Base-by-base conservation (phyloP, 2,888 invertebrate species). In the Ormyrus rosae region DNA sequence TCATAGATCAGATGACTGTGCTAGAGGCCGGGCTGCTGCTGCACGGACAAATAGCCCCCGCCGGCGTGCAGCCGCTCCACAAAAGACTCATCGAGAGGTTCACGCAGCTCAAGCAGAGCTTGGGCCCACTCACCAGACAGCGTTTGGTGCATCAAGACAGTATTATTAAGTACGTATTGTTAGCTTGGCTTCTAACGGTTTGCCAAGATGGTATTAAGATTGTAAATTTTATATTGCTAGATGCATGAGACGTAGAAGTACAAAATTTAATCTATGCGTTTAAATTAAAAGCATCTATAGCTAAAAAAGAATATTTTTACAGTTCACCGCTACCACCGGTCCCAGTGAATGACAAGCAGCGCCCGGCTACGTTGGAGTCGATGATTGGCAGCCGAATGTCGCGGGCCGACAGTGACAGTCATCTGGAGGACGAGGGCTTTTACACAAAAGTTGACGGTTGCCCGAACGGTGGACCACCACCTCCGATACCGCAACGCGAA, bases 61-160 rank as follows among this genome's bases (percentile, higher is more conserved):
- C 95, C 0, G 96, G 95, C n/a, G 96, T 98, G 0, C 96, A 96
- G 84, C 98, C 98, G 0, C 91, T 99, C 84, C 98, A 99, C 88
- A 95, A 96, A 86, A 94, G 98, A 82, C 92, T 99, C 60, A 93
- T 97, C 61, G 97, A 98, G 89, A 93, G 98, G 82, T 97, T 97
- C 89, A 94, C 94, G 5, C 96, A 97, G 88, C 92, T 98, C 82
- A 94, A 96, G 84, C 95, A 96, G 84, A 95, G 95, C 86, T 91
- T 96, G 67, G 96, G 95, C 0, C 92, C 94, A 0, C 91, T 94
- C 11, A 88, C 93, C 50, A 86, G 89, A 61, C 88, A 90, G 73
- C 86, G 89, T 69, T 86, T 88, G 0, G 84, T 90, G 6, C 95
- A 96, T 86, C 93, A 95, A 84, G 96, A 96, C 87, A 96, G 96